Evolutionary conservation across 2,797 vertebrate genomes (phyloP), one percentile per base, ranked within the genome.

Genomic region (Chloroceryle inda): DNA sequence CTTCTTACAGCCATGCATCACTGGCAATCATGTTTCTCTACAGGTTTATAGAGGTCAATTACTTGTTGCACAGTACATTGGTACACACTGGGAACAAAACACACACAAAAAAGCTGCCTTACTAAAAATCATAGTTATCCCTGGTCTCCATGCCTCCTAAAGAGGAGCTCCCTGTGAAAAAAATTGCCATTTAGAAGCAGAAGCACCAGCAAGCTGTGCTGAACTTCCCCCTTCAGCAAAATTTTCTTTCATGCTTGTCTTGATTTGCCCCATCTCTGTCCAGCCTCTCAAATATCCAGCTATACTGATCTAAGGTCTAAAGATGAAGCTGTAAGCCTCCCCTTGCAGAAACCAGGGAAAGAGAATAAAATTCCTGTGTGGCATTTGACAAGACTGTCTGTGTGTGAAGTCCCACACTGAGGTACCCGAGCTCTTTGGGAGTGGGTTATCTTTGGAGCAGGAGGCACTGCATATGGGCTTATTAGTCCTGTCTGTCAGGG

Each of bases 401-500:
- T 50, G 67, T 76, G 79, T 88, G 82, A 96, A 97, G 94, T 93
- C 88, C 89, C 80, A 78, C 66, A 50, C 23, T 35, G 73, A 92
- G 64, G 88, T 88, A 94, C 93, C 82, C 80, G 89, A 95, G 89
- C 79, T 94, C 94, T 96, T 95, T 96, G 89, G 79, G 82, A 96
- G 82, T 66, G 92, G 95, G 89, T 89, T 92, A 88, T 94, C 93
- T 93, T 78, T 88, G 92, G 88, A 97, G 93, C 82, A 96, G 96
- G 91, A 96, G 94, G 85, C 53, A 86, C 79, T 84, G 82, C 94
- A 86, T 95, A 97, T 90, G 92, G 94, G 89, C 82, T 95, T 95
- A 95, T 96, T 97, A 97, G 93, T 95, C 92, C 82, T 96, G 95
- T 93, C 95, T 95, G 93, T 96, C 94, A 96, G 83, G 93, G 62